phyloP scores from a whole-genome alignment of 2,113 vertebrate genomes.

The Coreoperca whiteheadi region DNA sequence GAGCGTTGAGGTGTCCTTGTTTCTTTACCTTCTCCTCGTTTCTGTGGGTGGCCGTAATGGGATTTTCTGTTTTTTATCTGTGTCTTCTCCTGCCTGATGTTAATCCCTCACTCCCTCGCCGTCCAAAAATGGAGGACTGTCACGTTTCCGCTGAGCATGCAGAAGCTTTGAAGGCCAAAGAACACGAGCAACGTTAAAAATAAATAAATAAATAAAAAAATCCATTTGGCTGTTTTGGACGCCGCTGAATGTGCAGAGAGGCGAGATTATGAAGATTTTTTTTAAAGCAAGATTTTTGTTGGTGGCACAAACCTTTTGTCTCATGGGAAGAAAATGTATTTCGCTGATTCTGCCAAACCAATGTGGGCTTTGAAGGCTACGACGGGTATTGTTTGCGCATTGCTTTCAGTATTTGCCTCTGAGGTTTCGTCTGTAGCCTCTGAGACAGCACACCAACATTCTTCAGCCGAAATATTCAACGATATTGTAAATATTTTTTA shows the following conservation, averaged over 20 bases:
- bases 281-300: constrained; percentile 2
- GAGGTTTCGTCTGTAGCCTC: background rate
- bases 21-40: background rate
- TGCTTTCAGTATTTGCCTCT: background rate
- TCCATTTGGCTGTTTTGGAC: background rate
- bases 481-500: no score
- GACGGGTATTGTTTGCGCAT: background rate
- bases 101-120: constrained; percentile 20
- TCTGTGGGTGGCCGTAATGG: constrained; percentile 39
- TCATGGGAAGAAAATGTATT: background rate
- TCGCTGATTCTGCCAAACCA: background rate
- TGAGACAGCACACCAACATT: no score
- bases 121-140: background rate
- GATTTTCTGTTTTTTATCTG: constrained; percentile 32
- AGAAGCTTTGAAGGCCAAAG: constrained; percentile 4
- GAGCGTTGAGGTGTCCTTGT: background rate
- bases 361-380: background rate
- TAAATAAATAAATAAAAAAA: no score
- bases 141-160: constrained; percentile 19
- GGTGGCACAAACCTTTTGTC: background rate
- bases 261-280: background rate
- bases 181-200: background rate
- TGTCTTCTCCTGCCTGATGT: background rate
- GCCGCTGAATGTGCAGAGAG: background rate
- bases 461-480: no score